Conservation (phyloP, 2,888 invertebrate genomes). For the Pollenia griseotomentosa region DNA sequence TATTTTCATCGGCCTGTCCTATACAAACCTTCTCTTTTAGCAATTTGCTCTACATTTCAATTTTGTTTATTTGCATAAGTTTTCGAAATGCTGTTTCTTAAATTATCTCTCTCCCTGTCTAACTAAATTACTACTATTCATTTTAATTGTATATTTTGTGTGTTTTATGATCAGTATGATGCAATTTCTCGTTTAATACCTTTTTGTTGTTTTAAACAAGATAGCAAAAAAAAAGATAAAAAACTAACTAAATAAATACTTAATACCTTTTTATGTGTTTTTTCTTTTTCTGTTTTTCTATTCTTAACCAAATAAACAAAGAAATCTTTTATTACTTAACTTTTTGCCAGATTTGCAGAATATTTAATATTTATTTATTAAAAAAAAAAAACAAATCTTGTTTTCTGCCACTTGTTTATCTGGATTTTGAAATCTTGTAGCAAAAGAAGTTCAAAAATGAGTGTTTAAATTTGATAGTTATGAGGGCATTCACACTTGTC, state of each 20-base stretch:
- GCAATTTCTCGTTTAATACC: constrained; percentile 28
- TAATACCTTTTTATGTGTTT: constrained; percentile 34
- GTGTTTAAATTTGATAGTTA: constrained; percentile 39
- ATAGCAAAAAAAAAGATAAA: constrained; percentile 5
- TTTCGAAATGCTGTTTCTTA: not conserved
- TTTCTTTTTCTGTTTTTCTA: not conserved
- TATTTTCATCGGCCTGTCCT: no score
- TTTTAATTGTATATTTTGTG: constrained; percentile 11
- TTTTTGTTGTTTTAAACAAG: not conserved
- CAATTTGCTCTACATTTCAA: no score
- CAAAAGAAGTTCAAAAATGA: constrained; percentile 5
- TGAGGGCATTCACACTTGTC: not conserved
- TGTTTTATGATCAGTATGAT: not conserved
- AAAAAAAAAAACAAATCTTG: not conserved
- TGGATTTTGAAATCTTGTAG: constrained; percentile 32
- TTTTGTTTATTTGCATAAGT: no score
- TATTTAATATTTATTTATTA: not conserved
- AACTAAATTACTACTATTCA: constrained; percentile 18
- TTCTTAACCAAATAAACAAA: constrained; percentile 21
- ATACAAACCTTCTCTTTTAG: no score
- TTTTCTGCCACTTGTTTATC: constrained; percentile 55
- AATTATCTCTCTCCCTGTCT: not conserved
- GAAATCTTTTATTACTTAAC: constrained; percentile 44
- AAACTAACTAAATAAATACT: constrained; percentile 32
- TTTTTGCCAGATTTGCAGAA: constrained; percentile 33